These are phyloP conservation scores for Psephotus haematonotus DNA, from an alignment of 2,113 vertebrate species.

Conservation along the genomic window DNA sequence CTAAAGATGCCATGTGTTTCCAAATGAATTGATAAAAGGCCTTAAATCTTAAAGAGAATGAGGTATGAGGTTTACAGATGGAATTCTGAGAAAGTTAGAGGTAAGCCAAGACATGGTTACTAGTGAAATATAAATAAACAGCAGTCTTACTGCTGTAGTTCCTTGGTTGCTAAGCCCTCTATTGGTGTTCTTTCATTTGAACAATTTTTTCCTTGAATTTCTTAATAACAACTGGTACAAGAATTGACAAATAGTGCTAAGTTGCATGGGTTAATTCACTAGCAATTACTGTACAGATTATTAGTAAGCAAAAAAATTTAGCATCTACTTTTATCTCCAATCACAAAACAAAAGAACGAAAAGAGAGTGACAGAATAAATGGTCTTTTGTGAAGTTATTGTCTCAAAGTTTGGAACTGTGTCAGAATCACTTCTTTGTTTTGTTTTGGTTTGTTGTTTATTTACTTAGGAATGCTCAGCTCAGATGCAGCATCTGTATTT, in stretches of 20 bases:
- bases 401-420: conserved; percentile 70
- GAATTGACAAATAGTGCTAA: conserved; percentile 64
- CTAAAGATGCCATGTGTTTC: conserved; percentile 60
- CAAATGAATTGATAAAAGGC: conserved; percentile 72
- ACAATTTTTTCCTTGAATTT: conserved; percentile 68
- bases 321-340: conserved; percentile 56
- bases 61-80: conserved; percentile 66
- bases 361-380: conserved; percentile 49
- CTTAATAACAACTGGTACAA: conserved; percentile 33
- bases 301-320: conserved; percentile 67
- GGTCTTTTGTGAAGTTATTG: conserved; percentile 65
- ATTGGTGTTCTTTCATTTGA: conserved; percentile 37
- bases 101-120: neutral
- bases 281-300: conserved; percentile 57
- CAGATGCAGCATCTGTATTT: conserved; percentile 69
- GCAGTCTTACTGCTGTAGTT: neutral
- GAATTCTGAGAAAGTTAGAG: conserved; percentile 47
- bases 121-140: conserved; percentile 40
- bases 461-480: conserved; percentile 61
- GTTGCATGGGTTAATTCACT: conserved; percentile 59
- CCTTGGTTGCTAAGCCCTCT: neutral
- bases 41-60: conserved; percentile 71
- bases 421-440: conserved; percentile 59
- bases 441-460: conserved; percentile 62
- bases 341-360: conserved; percentile 36